These are phyloP conservation scores for Pampusana beccarii DNA, from an alignment of 2,113 vertebrate genomes.

Conservation along the genomic window DNA sequence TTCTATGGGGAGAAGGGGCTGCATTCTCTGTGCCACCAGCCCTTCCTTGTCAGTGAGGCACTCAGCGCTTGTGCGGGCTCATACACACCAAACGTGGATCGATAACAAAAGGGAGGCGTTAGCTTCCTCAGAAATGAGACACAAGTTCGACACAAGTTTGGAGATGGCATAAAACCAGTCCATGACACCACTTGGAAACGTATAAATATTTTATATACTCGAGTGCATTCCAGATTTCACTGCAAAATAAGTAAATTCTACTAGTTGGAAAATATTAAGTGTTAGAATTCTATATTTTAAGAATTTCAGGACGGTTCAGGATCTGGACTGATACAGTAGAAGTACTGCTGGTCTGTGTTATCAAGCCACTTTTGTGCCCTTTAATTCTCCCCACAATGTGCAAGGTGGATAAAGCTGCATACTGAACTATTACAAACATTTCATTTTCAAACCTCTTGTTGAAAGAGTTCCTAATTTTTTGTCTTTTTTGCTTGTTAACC, in stretches of 20 bases:
- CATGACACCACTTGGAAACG: neutral
- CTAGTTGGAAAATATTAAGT: neutral
- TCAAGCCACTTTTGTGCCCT: neutral
- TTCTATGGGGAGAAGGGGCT: neutral
- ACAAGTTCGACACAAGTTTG: rapidly evolving
- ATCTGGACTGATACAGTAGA: neutral
- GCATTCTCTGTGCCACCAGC: neutral
- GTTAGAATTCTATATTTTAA: neutral
- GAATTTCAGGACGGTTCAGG: neutral
- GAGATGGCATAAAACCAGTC: neutral
- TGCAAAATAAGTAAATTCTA: neutral
- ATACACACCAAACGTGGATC: neutral
- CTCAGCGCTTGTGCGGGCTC: neutral
- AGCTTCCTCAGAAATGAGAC: neutral
- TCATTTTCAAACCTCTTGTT: neutral
- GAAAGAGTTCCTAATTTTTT: neutral
- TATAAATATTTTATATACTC: neutral
- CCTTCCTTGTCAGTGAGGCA: neutral
- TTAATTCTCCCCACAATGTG: neutral
- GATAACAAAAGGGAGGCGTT: neutral
- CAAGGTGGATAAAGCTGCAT: neutral
- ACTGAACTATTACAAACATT: neutral
- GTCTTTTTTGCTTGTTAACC: constrained; percentile 45
- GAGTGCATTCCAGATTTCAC: neutral
- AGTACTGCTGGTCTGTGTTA: neutral